These are phyloP conservation scores for Ochropleura plecta DNA, from an alignment of 2,888 invertebrate genomes.

Conservation along the genomic window DNA sequence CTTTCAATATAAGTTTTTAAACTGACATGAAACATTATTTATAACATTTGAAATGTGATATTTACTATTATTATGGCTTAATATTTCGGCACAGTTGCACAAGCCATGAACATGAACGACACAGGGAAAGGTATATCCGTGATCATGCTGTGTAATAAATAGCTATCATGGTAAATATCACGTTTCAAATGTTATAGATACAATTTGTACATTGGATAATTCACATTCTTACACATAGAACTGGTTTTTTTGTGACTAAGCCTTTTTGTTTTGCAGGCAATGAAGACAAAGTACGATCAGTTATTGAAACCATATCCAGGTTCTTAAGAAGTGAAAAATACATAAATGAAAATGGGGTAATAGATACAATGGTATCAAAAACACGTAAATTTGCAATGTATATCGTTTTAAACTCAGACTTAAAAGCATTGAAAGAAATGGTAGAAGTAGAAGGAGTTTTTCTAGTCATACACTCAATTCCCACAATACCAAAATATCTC, in stretches of 20 bases:
- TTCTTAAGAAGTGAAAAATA: conserved; percentile 79
- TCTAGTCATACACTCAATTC: conserved; percentile 81
- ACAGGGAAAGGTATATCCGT: too few relatives aligned
- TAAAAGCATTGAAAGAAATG: conserved; percentile 77
- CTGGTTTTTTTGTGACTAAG: not conserved
- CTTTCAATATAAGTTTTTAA: too few relatives aligned
- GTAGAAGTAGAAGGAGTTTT: conserved; percentile 79
- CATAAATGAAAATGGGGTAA: conserved; percentile 68
- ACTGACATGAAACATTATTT: too few relatives aligned
- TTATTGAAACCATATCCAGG: conserved; percentile 72
- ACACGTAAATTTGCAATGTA: conserved; percentile 81
- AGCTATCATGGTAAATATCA: too few relatives aligned
- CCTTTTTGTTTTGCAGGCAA: conserved; percentile 78
- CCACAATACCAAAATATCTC: conserved; percentile 81
- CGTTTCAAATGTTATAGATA: too few relatives aligned
- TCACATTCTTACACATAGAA: not conserved
- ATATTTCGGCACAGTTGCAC: too few relatives aligned
- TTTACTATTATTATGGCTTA: too few relatives aligned
- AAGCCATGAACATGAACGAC: too few relatives aligned
- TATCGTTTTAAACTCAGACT: conserved; percentile 81
- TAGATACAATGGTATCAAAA: conserved; percentile 63
- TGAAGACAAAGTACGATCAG: conserved; percentile 79
- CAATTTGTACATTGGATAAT: not conserved
- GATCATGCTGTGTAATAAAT: too few relatives aligned
- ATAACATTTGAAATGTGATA: too few relatives aligned